These are phyloP conservation scores for Heliconius congener DNA, from an alignment of 1,140 invertebrate genomes.

Conservation along the genomic window DNA sequence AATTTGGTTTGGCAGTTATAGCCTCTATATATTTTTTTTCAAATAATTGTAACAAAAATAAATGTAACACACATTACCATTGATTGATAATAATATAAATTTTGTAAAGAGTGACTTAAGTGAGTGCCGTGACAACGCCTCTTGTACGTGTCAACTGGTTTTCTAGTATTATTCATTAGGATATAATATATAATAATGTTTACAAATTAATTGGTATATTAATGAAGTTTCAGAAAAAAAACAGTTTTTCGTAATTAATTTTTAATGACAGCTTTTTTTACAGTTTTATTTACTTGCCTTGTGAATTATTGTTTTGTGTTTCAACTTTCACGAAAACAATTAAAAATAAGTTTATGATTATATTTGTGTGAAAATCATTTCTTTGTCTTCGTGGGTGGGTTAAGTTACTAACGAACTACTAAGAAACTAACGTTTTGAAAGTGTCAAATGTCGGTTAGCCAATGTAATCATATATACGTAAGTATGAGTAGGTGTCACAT, in stretches of 20 bases:
- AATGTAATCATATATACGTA: background rate
- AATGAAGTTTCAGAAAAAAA: background rate
- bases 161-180: slow-evolving; percentile 13
- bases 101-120: too few relatives aligned
- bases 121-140: too few relatives aligned
- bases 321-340: slow-evolving; percentile 2
- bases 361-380: slow-evolving; percentile 18
- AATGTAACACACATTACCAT: too few relatives aligned
- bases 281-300: background rate
- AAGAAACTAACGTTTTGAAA: background rate
- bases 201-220: background rate
- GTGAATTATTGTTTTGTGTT: background rate
- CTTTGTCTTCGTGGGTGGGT: background rate
- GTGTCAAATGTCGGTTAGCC: background rate
- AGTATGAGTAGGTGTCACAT: background rate
- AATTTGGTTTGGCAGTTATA: too few relatives aligned
- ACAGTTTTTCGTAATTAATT: background rate
- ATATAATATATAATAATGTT: background rate
- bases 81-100: too few relatives aligned
- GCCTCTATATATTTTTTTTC: too few relatives aligned
- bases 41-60: too few relatives aligned
- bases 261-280: background rate
- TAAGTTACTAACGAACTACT: too few relatives aligned
- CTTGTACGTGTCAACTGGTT: too few relatives aligned
- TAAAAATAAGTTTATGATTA: slow-evolving; percentile 1